Evolutionary conservation across 1,140 invertebrate genomes (phyloP), one percentile per base, ranked within the genome.

Genomic region (Parapsyche elsis): DNA sequence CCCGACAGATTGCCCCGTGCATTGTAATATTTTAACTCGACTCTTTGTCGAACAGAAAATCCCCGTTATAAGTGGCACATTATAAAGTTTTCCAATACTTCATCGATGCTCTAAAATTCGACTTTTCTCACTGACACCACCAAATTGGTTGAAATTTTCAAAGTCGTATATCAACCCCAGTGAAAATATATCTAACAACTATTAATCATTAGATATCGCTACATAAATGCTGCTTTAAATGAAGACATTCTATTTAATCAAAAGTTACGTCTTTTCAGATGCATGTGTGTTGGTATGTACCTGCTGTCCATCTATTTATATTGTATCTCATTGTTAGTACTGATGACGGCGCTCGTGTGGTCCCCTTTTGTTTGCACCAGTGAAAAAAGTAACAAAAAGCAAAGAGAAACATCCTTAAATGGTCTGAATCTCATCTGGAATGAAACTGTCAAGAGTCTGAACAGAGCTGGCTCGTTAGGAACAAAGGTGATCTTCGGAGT

Each of bases 401-500:
- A 53, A 53, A 53, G 12, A 2, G 12, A 53, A 14, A 14, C 9
- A 26, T 24, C 71, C 71, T n/a, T 53, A 49, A 19, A 75, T 53
- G 46, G 71, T 44, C 46, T 24, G 45, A 71, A 67, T 38, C 71
- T 73, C 71, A 73, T 73, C 71, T 73, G 38, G 12, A n/a, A 23
- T 38, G 24, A 59, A 76, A 57, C 24, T 61, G 49, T 76, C 46
- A 59, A 61, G 74, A 59, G 49, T 59, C 9, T 24, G 30, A 30
- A 49, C 53, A 53, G 1, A 45, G 30, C 24, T 24, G 23, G 16
- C 75, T 77, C 49, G 75, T 77, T 77, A 64, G 59, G 57, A 77
- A 77, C 75, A 77, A 77, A 77, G 59, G 75, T 26, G 57, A 77
- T 77, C 75, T 45, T 77, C 59, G 49, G 30, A 76, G 74, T 76